Percentiles rank a stretch among this genome's conserved stretches.
Evolutionary conservation across 2,113 vertebrate genomes (phyloP).

Genomic region (Tachysurus fulvidraco): DNA sequence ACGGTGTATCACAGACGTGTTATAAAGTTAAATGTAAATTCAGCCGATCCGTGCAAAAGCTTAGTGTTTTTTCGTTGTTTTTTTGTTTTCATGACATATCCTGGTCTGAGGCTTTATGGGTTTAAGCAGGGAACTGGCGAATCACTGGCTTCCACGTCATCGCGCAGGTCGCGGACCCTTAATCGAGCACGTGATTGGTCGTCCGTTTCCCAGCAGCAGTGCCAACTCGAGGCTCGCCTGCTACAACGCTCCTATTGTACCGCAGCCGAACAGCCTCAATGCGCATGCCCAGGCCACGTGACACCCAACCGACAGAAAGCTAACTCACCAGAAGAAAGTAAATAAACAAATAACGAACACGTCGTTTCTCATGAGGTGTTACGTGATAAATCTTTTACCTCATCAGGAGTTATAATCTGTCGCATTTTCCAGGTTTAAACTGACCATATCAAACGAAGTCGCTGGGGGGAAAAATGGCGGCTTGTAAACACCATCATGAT

Average conservation of each 20-base stretch:
- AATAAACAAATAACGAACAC: neutral
- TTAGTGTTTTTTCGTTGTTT: neutral
- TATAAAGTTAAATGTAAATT: neutral
- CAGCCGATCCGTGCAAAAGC: neutral
- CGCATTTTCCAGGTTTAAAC: neutral
- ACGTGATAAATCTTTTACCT: neutral
- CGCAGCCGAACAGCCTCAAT: slow-evolving; percentile 49
- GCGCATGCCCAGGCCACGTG: slow-evolving; percentile 56
- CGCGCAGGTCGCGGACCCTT: neutral
- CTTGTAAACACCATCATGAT: neutral
- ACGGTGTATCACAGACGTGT: neutral
- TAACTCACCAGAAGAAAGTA: neutral
- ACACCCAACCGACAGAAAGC: neutral
- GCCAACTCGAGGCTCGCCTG: slow-evolving; percentile 45
- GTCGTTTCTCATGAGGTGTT: neutral
- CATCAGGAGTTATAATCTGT: too few species aligned
- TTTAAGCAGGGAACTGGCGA: neutral
- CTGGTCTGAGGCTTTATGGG: too few species aligned
- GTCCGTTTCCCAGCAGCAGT: slow-evolving; percentile 38
- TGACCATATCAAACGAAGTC: neutral
- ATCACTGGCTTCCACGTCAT: slow-evolving; percentile 26
- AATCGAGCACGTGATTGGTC: slow-evolving; percentile 48
- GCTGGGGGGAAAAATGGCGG: neutral
- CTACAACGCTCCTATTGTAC: slow-evolving; percentile 59
- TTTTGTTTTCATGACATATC: neutral